Conservation (phyloP, 2,113 vertebrate genomes). For the Telmatochromis sp. region DNA sequence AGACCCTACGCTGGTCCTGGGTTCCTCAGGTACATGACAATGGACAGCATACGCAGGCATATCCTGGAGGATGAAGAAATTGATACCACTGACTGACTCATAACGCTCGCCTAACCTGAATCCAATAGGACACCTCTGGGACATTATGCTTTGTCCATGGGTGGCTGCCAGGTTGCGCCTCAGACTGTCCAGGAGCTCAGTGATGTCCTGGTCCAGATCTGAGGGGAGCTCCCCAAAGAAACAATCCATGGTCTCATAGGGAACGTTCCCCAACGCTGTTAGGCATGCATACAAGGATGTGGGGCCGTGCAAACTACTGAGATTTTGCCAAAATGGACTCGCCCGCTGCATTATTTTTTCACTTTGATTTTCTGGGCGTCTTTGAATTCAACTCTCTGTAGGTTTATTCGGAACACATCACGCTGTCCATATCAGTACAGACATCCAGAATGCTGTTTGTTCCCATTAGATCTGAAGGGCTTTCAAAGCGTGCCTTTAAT, state of each 20-base stretch:
- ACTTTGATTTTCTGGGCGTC: not conserved
- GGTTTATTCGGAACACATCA: not conserved
- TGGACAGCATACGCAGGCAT: not conserved
- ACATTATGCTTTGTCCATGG: not conserved
- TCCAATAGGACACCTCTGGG: not conserved
- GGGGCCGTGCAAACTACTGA: not conserved
- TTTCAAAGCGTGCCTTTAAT: not conserved
- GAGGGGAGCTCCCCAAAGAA: not conserved
- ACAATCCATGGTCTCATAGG: not conserved
- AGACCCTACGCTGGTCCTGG: not conserved
- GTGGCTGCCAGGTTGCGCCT: not conserved
- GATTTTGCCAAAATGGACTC: not conserved
- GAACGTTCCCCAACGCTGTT: rapidly evolving
- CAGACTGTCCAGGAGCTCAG: not conserved
- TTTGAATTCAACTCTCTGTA: not conserved
- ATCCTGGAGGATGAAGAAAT: not conserved
- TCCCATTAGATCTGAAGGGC: not conserved
- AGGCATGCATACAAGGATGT: rapidly evolving
- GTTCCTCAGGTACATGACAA: not conserved
- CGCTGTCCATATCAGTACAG: not conserved
- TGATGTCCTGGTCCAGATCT: not conserved
- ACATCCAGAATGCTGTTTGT: not conserved
- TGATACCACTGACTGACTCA: rapidly evolving
- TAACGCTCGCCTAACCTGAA: not conserved
- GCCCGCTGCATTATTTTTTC: not conserved